Conservation (phyloP, 1,140 invertebrate species). For the Dendroctonus valens region DNA sequence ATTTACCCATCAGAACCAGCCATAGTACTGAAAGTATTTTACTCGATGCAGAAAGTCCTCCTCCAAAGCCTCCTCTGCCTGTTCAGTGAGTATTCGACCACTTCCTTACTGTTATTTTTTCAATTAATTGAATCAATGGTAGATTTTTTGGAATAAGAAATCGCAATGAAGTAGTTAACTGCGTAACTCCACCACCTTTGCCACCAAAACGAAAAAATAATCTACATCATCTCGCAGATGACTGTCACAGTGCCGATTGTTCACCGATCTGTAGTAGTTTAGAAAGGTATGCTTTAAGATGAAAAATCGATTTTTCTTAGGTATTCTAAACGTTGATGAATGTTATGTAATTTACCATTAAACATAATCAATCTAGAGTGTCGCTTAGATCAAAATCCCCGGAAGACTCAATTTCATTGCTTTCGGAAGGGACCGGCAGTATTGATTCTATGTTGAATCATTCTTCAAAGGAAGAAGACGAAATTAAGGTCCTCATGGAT, state of each 20-base stretch:
- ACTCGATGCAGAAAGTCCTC: conserved; percentile 59
- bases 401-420: conserved; percentile 66
- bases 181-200: conserved; percentile 63
- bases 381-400: conserved; percentile 64
- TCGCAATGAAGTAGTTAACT: conserved; percentile 30
- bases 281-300: conserved; percentile 51
- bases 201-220: conserved; percentile 69
- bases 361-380: conserved; percentile 48
- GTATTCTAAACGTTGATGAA: conserved; percentile 8
- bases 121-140: too few species aligned
- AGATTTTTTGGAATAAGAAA: too few species aligned
- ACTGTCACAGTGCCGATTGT: conserved; percentile 53
- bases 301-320: neutral
- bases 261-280: conserved; percentile 57
- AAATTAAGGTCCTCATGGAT: conserved; percentile 64
- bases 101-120: too few species aligned
- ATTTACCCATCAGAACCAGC: conserved; percentile 58
- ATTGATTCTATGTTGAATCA: conserved; percentile 82
- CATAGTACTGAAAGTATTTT: conserved; percentile 70
- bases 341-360: conserved; percentile 14
- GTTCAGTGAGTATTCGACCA: conserved; percentile 44
- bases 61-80: conserved; percentile 85
- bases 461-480: conserved; percentile 71
- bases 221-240: conserved; percentile 52
- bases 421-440: conserved; percentile 74